phyloP scores from a whole-genome alignment of 2,113 vertebrate genomes.

The Bubalus kerabau region DNA sequence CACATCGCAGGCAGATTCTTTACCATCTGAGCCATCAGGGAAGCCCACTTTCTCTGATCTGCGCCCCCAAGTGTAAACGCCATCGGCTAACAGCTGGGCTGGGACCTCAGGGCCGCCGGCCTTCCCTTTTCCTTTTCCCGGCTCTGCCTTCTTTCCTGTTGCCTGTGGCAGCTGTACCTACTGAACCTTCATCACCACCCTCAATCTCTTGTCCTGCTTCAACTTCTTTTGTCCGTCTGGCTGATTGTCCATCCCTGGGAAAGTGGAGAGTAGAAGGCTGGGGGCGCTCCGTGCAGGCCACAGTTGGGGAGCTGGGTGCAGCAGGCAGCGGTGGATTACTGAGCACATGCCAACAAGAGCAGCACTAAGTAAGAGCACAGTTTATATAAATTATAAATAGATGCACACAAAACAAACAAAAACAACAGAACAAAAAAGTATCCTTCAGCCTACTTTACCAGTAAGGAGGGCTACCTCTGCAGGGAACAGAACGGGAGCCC shows the following conservation, averaged over 20 bases:
- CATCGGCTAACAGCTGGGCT: no score
- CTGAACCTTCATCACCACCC: no score
- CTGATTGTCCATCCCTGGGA: neutral
- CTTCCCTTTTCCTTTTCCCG: no score
- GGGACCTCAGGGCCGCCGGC: no score
- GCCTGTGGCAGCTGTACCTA: no score
- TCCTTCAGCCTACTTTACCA: neutral
- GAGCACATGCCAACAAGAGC: neutral
- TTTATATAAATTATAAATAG: neutral
- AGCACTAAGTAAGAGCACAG: no score
- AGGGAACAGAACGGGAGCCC: neutral
- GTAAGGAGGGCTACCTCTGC: neutral
- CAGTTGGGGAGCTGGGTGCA: neutral
- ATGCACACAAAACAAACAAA: neutral
- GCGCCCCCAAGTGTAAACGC: no score
- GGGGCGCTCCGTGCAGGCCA: neutral
- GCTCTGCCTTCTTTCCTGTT: no score
- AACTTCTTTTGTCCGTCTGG: no score
- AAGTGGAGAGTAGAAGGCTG: neutral
- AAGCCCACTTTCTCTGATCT: neutral
- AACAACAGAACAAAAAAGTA: neutral
- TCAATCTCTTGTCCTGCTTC: no score
- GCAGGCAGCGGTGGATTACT: neutral
- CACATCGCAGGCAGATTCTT: neutral
- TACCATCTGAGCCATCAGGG: neutral